Conservation (phyloP, 2,888 invertebrate species). For the Parnassius smintheus region DNA sequence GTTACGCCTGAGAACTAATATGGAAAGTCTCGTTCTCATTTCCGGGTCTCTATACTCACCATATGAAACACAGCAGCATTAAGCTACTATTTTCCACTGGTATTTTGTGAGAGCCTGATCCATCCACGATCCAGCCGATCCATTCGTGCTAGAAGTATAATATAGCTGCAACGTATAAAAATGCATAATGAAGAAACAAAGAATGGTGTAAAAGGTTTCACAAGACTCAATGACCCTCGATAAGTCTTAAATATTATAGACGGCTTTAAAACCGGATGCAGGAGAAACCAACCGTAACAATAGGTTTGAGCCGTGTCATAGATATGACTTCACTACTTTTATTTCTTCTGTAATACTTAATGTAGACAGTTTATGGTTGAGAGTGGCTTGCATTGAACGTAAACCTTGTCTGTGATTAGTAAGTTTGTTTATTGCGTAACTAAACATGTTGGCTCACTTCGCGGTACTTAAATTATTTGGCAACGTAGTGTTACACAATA, state of each 20-base stretch:
- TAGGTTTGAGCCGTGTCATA: conserved; percentile 3
- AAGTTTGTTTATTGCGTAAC: conserved; percentile 2
- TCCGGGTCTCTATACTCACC: too few species aligned
- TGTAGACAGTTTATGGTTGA: not conserved
- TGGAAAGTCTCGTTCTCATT: too few species aligned
- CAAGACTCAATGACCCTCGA: conserved; percentile 15
- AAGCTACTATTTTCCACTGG: too few species aligned
- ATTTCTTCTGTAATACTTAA: not conserved
- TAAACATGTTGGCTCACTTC: conserved; percentile 6
- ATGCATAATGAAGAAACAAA: not conserved
- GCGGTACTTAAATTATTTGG: conserved; percentile 3
- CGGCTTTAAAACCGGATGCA: conserved; percentile 11
- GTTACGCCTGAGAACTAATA: too few species aligned
- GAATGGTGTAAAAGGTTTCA: not conserved
- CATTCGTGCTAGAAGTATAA: too few species aligned
- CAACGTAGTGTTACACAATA: conserved; percentile 8
- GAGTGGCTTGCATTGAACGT: not conserved
- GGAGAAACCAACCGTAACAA: conserved; percentile 15
- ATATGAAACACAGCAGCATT: too few species aligned
- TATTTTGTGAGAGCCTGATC: too few species aligned
- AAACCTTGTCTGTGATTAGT: not conserved
- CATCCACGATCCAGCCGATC: too few species aligned
- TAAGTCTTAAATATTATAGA: conserved; percentile 15
- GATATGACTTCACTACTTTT: not conserved
- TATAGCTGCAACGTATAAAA: too few species aligned